Evolutionary conservation across 1,140 invertebrate genomes (phyloP).

Genomic region (Adoxophyes honmai): DNA sequence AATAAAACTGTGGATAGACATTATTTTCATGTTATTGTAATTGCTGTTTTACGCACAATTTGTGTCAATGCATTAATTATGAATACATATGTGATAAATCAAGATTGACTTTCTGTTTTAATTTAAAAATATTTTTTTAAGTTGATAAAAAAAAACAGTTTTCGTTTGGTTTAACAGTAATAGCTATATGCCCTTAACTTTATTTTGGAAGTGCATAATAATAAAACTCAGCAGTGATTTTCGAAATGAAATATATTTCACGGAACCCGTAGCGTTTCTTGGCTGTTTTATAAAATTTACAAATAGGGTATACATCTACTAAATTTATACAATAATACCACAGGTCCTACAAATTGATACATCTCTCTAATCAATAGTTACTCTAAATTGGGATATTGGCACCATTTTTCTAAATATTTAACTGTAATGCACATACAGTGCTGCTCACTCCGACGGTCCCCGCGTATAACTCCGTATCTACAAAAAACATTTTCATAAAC

Average conservation of each 20-base stretch:
- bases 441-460: neutral
- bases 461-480: too few species aligned
- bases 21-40: neutral
- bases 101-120: too few species aligned
- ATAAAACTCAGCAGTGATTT: slow-evolving; percentile 47
- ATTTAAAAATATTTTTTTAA: too few species aligned
- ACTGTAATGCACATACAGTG: neutral
- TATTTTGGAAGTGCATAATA: slow-evolving; percentile 21
- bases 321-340: slow-evolving; percentile 50
- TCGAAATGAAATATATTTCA: slow-evolving; percentile 73
- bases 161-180: too few species aligned
- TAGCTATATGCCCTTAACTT: too few species aligned
- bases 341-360: slow-evolving; percentile 26
- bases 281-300: slow-evolving; percentile 73
- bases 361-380: slow-evolving; percentile 18
- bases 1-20: too few species aligned
- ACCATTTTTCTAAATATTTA: slow-evolving; percentile 61
- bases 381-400: slow-evolving; percentile 54
- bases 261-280: slow-evolving; percentile 76
- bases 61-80: neutral
- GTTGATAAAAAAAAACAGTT: too few species aligned
- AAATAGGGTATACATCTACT: slow-evolving; percentile 60
- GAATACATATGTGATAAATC: too few species aligned
- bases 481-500: neutral
- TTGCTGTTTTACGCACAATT: slow-evolving; percentile 7